Evolutionary conservation across 1,140 invertebrate species (phyloP).

Genomic region (Drosophila mojavensis): DNA sequence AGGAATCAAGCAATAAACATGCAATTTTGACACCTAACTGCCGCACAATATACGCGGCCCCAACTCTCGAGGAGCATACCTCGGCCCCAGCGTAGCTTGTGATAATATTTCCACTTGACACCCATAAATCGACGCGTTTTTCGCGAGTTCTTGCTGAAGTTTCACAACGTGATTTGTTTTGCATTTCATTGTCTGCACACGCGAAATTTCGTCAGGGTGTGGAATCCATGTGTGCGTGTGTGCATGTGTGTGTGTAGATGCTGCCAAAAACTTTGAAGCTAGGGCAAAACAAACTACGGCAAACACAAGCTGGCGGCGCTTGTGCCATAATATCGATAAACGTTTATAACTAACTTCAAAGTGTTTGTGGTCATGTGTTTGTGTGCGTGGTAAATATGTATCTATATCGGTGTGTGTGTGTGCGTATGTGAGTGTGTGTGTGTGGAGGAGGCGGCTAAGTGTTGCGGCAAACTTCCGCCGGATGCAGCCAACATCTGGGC

Average conservation of each 20-base stretch:
- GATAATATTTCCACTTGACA: constrained; percentile 74
- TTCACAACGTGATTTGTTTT: constrained; percentile 73
- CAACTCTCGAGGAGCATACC: constrained; percentile 5
- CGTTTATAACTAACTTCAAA: constrained; percentile 79
- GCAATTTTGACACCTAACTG: constrained; percentile 45
- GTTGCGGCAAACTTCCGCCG: constrained; percentile 77
- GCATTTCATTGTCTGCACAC: constrained; percentile 75
- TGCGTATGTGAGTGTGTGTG: constrained; percentile 18
- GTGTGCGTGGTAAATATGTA: not conserved
- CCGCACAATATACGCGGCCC: constrained; percentile 7
- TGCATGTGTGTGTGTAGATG: not conserved
- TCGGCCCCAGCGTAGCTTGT: constrained; percentile 28
- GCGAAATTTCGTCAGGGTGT: constrained; percentile 5
- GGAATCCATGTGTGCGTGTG: not conserved
- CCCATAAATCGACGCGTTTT: constrained; percentile 71
- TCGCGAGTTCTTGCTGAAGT: constrained; percentile 66
- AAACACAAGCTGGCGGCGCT: constrained; percentile 30
- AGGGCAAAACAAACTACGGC: constrained; percentile 23
- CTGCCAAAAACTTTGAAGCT: constrained; percentile 35
- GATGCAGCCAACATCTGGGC: constrained; percentile 63
- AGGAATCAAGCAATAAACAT: constrained; percentile 60
- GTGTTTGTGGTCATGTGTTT: constrained; percentile 50
- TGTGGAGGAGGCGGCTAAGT: constrained; percentile 42
- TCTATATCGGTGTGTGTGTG: constrained; percentile 8
- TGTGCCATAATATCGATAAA: constrained; percentile 76